A percentile compares a stretch with the other conserved stretches of the same genome.
phyloP scores from a whole-genome alignment of 37 sponge, comb jelly and placozoan genomes.

The Haliclona indistincta region DNA sequence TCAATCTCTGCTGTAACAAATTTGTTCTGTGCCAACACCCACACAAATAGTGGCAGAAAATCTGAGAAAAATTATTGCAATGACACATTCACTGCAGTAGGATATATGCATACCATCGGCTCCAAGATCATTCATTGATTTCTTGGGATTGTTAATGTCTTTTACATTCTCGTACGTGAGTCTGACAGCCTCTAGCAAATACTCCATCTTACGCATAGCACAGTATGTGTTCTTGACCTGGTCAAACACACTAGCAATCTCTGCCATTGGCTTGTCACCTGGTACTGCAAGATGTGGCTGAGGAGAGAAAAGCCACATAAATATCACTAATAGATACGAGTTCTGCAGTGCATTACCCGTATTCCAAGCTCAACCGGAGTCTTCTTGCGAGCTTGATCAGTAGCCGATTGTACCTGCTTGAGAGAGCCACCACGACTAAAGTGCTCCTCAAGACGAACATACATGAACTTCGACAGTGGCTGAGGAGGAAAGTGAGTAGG shows the following conservation, averaged over 20 bases:
- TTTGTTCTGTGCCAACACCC: constrained; percentile 78
- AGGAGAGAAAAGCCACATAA: not conserved
- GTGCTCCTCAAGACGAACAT: constrained; percentile 31
- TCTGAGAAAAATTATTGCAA: constrained; percentile 42
- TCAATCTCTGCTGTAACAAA: constrained; percentile 80
- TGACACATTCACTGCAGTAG: not conserved
- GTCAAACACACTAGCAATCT: constrained; percentile 44
- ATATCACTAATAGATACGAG: not conserved
- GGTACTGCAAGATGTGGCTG: constrained; percentile 72
- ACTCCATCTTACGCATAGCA: constrained; percentile 84
- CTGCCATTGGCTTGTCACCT: constrained; percentile 51
- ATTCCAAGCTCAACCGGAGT: constrained; percentile 69
- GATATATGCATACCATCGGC: constrained; percentile 60
- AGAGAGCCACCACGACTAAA: constrained; percentile 17
- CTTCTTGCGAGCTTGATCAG: constrained; percentile 38
- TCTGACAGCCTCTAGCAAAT: constrained; percentile 81
- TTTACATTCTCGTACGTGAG: constrained; percentile 83
- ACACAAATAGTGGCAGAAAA: constrained; percentile 93
- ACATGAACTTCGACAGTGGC: constrained; percentile 44
- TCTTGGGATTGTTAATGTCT: constrained; percentile 55
- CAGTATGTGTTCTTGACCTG: constrained; percentile 61
- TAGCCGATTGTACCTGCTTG: constrained; percentile 38
- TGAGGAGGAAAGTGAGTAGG: too few species aligned
- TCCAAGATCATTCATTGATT: constrained; percentile 64
- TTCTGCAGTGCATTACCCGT: constrained; percentile 24